phyloP scores from a whole-genome alignment of 1,140 invertebrate species.

The Zaprionus ghesquierei region DNA sequence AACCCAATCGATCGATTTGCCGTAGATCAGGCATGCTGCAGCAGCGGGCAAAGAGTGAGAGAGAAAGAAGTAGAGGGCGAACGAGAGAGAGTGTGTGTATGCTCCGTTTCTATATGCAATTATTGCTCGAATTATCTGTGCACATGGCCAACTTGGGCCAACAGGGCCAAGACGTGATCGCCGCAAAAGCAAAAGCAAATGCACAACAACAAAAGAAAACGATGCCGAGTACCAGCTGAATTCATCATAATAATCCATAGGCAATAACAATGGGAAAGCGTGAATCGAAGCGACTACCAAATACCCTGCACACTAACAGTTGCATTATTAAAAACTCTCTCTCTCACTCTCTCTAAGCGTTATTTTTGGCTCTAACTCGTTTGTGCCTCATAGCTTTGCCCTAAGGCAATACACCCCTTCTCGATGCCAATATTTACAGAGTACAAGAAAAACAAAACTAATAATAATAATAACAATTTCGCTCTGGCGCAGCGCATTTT shows the following conservation, averaged over 20 bases:
- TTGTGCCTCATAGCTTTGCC: too few species aligned
- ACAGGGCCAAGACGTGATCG: slow-evolving; percentile 25
- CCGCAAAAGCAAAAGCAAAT: not conserved
- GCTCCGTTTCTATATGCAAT: not conserved
- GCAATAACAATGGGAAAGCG: not conserved
- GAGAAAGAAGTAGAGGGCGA: not conserved
- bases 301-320: too few species aligned
- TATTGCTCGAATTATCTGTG: slow-evolving; percentile 5
- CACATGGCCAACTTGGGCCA: slow-evolving; percentile 23
- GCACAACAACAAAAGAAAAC: not conserved
- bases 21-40: slow-evolving; percentile 29
- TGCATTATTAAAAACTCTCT: too few species aligned
- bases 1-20: slow-evolving; percentile 40
- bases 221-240: not conserved
- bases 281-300: not conserved
- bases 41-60: not conserved
- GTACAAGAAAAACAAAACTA: slow-evolving; percentile 6
- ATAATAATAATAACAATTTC: slow-evolving; percentile 45
- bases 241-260: slow-evolving; percentile 25
- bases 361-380: too few species aligned
- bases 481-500: slow-evolving; percentile 35
- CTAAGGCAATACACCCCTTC: too few species aligned
- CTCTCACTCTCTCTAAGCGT: too few species aligned
- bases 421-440: not conserved
- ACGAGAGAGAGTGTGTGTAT: not conserved